Evolutionary conservation across 2,113 vertebrate genomes (phyloP), one percentile per base, ranked within the genome.

Genomic region (Aegithalos caudatus): DNA sequence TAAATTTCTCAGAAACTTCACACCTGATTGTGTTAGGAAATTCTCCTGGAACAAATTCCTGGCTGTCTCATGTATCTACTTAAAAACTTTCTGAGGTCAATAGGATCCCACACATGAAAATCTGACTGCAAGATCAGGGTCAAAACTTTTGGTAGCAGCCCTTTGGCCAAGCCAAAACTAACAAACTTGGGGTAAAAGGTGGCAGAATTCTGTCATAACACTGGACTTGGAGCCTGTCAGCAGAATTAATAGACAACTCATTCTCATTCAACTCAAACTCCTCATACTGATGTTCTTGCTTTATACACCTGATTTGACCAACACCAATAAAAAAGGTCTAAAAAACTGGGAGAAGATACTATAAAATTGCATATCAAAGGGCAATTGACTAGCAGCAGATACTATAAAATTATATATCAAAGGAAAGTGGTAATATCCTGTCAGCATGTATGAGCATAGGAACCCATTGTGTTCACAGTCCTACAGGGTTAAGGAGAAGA

Each of bases 381-480:
- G 40, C 87, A 88, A 67, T 86, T 88, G 60, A 78, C 76, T 82
- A 81, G 74, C 24, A 93, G 56, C 35, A 80, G 38, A 73, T 88
- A 80, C 54, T 86, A 83, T 85, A 96, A 96, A 96, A 90, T 83
- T 88, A 62, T 45, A 40, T 90, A 88, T 74, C 38, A 81, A 77
- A 88, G 50, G 48, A 93, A 96, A 91, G 51, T 9, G 54, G 42
- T 83, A 78, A 83, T 88, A 88, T 77, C n/a, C 29, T 86, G 62
- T 82, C 84, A 91, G 62, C 35, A 77, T 83, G 45, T 40, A 72
- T 54, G 53, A 86, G 31, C 47, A 31, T 58, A 89, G 38, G 62
- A 90, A 62, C 2, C 9, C 20, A 56, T 86, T 86, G 62, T 90
- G n/a, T 74, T 90, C 51, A 62, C 29, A 64, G n/a, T 33, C 47